Evolutionary conservation across 2,888 invertebrate species (phyloP).

Genomic region (Conomelus anceps): DNA sequence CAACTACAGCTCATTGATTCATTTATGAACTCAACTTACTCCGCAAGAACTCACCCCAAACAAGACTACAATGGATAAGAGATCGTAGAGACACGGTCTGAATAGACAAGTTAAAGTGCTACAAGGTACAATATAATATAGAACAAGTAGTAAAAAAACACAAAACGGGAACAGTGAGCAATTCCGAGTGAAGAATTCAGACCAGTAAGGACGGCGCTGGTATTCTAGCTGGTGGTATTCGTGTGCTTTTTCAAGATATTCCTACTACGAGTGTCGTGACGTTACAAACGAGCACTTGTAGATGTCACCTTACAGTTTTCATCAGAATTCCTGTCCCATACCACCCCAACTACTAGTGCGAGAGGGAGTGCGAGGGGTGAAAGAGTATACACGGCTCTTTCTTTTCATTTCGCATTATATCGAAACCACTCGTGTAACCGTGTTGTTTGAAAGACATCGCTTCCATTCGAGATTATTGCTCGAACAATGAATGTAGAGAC

Average conservation of each 20-base stretch:
- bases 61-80: background rate
- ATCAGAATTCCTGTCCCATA: background rate
- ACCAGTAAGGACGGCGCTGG: background rate
- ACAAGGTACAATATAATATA: too few relatives aligned
- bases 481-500: background rate
- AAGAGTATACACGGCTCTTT: background rate
- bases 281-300: background rate
- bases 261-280: background rate
- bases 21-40: background rate
- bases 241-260: background rate
- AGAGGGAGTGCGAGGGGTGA: background rate
- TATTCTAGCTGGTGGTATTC: background rate
- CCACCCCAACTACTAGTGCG: background rate
- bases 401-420: background rate
- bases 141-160: background rate
- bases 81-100: background rate
- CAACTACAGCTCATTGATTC: too few relatives aligned
- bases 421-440: background rate
- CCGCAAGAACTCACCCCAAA: background rate
- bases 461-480: background rate
- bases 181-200: background rate
- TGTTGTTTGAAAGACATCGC: background rate
- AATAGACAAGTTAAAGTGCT: background rate
- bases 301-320: background rate
- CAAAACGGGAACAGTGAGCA: background rate